These are phyloP conservation scores for Actenoides lindsayi DNA, from an alignment of 2,113 vertebrate genomes.

Conservation along the genomic window DNA sequence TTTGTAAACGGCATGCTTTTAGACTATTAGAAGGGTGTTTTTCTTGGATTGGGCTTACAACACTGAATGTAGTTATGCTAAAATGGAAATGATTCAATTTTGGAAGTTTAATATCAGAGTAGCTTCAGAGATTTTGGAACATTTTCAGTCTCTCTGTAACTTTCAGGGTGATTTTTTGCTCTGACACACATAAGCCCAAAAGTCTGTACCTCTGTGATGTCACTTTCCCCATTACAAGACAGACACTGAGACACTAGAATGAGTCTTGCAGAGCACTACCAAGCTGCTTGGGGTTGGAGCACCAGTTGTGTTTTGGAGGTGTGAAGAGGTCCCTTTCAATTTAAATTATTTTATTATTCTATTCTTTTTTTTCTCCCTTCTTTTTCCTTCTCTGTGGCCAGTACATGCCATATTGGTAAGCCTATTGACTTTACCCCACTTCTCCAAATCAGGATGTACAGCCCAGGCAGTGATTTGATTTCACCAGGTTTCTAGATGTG, in stretches of 20 bases:
- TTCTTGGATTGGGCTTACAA: background rate
- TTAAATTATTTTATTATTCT: background rate
- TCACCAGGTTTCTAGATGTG: background rate
- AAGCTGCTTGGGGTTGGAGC: background rate
- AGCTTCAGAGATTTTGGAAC: background rate
- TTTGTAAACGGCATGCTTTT: background rate
- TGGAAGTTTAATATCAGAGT: background rate
- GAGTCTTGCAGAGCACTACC: background rate
- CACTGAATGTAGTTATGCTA: background rate
- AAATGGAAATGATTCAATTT: background rate
- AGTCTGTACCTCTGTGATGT: background rate
- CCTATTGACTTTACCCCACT: background rate
- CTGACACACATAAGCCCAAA: background rate
- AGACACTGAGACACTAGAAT: background rate
- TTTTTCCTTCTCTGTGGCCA: background rate
- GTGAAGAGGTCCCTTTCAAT: background rate
- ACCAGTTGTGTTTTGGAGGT: background rate
- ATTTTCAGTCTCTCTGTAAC: background rate
- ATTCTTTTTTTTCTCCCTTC: background rate
- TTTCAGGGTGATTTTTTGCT: rapidly evolving
- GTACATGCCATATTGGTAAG: background rate
- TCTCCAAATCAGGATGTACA: background rate
- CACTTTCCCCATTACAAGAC: background rate
- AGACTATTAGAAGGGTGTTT: background rate
- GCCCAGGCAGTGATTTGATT: background rate